These are phyloP conservation scores for Sphaerophoria rueppellii DNA, from an alignment of 2,888 invertebrate species.

Conservation along the genomic window DNA sequence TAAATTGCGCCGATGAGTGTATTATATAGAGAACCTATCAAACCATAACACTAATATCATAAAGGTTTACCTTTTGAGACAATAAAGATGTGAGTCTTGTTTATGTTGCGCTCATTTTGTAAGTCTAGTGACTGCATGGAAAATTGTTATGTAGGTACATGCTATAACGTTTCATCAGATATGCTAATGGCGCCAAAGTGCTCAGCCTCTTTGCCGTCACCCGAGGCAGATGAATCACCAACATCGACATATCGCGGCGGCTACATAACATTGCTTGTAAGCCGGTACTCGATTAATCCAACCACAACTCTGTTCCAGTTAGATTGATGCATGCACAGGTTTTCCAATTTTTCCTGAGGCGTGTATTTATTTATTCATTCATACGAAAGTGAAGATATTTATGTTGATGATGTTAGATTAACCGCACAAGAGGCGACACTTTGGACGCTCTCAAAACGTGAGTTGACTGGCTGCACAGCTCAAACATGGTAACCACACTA, in stretches of 20 bases:
- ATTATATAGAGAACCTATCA: too few relatives aligned
- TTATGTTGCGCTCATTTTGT: constrained; percentile 22
- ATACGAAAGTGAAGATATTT: constrained; percentile 45
- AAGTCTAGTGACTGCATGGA: constrained; percentile 31
- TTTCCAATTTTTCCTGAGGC: constrained; percentile 14
- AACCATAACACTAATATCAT: not conserved
- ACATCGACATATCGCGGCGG: not conserved
- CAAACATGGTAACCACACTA: not conserved
- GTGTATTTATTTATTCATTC: constrained; percentile 35
- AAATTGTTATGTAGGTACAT: constrained; percentile 25
- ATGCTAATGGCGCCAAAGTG: constrained; percentile 68
- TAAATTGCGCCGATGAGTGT: too few relatives aligned
- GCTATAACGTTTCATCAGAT: constrained; percentile 66
- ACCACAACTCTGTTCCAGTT: constrained; percentile 42
- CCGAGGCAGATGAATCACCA: constrained; percentile 57
- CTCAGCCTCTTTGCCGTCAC: constrained; percentile 42
- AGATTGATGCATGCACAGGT: constrained; percentile 34
- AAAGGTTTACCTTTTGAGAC: constrained; percentile 9
- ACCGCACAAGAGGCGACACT: constrained; percentile 25
- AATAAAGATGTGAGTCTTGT: constrained; percentile 34
- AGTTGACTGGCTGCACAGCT: not conserved
- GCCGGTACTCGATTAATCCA: constrained; percentile 48
- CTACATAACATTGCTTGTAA: not conserved
- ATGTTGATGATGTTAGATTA: constrained; percentile 28
- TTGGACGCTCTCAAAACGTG: constrained; percentile 8